Conservation (phyloP, 2,113 vertebrate genomes). For the Scalopus aquaticus region DNA sequence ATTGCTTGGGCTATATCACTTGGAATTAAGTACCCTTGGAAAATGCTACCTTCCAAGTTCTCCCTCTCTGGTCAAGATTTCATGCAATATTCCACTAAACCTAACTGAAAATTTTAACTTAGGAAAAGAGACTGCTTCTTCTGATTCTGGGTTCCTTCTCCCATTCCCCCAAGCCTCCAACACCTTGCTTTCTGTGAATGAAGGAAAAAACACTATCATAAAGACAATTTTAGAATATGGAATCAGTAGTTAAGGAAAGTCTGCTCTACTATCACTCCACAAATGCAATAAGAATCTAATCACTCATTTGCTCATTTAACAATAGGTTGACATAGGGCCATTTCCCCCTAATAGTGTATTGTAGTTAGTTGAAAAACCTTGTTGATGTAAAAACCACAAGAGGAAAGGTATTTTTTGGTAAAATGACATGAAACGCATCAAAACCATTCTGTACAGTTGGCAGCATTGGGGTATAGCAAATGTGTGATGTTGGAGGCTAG, state of each 20-base stretch:
- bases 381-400: conserved; percentile 30
- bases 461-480: background rate
- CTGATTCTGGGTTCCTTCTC: background rate
- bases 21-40: background rate
- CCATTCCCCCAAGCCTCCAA: fast-evolving
- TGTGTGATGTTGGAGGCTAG: background rate
- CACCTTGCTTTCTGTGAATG: background rate
- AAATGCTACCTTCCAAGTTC: background rate
- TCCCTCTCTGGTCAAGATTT: background rate
- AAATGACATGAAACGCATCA: background rate
- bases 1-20: no score
- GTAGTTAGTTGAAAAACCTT: conserved; percentile 7
- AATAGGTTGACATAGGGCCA: background rate
- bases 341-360: background rate
- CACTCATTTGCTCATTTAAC: background rate
- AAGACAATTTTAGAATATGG: background rate
- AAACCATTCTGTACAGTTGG: background rate
- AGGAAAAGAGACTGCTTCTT: background rate
- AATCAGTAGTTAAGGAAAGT: background rate
- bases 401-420: background rate
- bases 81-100: background rate
- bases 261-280: background rate
- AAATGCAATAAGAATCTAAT: background rate
- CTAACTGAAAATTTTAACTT: background rate
- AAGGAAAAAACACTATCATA: background rate